phyloP scores from a whole-genome alignment of 2,888 invertebrate genomes.

The Euplagia quadripunctaria region DNA sequence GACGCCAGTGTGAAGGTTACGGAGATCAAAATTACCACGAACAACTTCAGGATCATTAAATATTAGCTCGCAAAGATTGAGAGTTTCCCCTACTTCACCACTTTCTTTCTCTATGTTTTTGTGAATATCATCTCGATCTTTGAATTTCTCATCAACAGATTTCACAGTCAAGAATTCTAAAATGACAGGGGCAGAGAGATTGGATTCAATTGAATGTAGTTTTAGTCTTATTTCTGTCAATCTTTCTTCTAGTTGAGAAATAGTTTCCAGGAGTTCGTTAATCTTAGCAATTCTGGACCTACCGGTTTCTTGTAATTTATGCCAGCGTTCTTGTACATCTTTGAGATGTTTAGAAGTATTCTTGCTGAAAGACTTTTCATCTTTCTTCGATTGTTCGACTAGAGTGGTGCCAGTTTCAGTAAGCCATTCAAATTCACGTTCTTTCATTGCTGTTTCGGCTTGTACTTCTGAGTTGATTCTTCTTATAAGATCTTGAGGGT shows the following conservation, averaged over 20 bases:
- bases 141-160: conserved; percentile 90
- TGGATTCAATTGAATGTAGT: conserved; percentile 91
- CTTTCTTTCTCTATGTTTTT: conserved; percentile 92
- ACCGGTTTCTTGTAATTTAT: conserved; percentile 89
- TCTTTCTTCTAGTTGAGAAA: conserved; percentile 90
- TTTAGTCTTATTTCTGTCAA: conserved; percentile 91
- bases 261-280: conserved; percentile 90
- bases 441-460: conserved; percentile 91
- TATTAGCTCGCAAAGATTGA: conserved; percentile 93
- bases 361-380: conserved; percentile 85
- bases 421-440: conserved; percentile 93
- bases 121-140: conserved; percentile 91
- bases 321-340: conserved; percentile 90
- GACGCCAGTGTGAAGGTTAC: conserved; percentile 89
- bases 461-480: conserved; percentile 92
- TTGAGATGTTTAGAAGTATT: conserved; percentile 87
- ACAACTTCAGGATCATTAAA: conserved; percentile 91
- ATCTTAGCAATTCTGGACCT: conserved; percentile 91
- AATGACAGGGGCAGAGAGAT: conserved; percentile 89
- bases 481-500: conserved; percentile 91
- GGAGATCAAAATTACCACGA: conserved; percentile 91
- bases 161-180: conserved; percentile 90
- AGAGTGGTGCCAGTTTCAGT: conserved; percentile 89
- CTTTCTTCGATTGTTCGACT: conserved; percentile 88
- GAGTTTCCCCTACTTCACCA: conserved; percentile 91